Evolutionary conservation across 1,140 invertebrate genomes (phyloP), one percentile per base, ranked within the genome.

Genomic region (Ceratosolen fusciceps): DNA sequence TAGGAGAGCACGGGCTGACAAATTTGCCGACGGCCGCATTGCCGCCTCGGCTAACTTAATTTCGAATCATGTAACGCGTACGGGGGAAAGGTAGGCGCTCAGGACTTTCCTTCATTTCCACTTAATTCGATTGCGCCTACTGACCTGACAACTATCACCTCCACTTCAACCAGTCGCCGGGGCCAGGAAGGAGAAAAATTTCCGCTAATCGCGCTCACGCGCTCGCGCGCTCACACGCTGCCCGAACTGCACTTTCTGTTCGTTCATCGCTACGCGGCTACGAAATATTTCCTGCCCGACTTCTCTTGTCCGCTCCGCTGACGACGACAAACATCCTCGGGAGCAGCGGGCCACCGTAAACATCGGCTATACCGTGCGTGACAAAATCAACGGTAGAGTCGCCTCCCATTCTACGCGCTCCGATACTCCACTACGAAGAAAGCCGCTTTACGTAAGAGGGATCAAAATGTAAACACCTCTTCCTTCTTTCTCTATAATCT

Each of bases 91-190:
- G 52, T 43, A 31, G 56, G 54, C 67, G 77, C 24, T 52, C 29
- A 47, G 75, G 52, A 75, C 62, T 80, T 80, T 80, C 78, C 73
- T 80, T 80, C 73, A 75, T 80, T 80, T 80, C 78, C 71, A 80
- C 73, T 80, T 80, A 80, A 80, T 80, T 80, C 78, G 71, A 74
- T 74, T 74, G 78, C 70, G 49, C 77, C 71, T 79, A 80, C 79
- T 65, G 56, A 80, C 79, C 79, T 62, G 79, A 80, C 79, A 80
- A 80, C 79, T 80, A 80, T 80, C 79, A 80, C 79, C 79, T 80
- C 77, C 71, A 74, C 58, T 79, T 72, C 60, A 67, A 68, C 77
- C 31, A 39, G 70, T 73, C 7, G 68, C 37, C 58, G 39, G 37
- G 49, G 31, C 54, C n/a, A 31, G 39, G 16, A 37, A 37, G 37